A percentile compares a stretch with the other conserved stretches of the same genome.
Conservation (phyloP, 2,797 vertebrate genomes). For the Anabas testudineus region DNA sequence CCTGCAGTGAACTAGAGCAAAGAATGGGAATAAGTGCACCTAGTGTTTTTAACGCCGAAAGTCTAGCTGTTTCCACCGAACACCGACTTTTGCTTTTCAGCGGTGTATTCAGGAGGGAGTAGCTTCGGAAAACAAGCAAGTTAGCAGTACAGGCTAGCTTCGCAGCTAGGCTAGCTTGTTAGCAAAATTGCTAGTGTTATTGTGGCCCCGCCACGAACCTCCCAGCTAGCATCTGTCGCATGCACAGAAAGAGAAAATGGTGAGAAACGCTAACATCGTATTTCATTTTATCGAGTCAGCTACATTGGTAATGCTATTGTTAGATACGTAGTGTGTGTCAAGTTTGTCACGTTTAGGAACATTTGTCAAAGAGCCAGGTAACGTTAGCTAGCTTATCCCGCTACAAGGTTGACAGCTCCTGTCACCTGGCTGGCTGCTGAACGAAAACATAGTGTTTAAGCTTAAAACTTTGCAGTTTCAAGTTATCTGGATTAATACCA, state of each 20-base stretch:
- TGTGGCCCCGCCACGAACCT: slow-evolving; percentile 61
- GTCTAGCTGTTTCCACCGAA: slow-evolving; percentile 44
- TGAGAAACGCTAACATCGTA: slow-evolving; percentile 27
- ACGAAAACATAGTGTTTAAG: not conserved
- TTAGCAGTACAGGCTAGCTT: slow-evolving; percentile 50
- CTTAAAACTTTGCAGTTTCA: not conserved
- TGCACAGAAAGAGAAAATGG: slow-evolving; percentile 69
- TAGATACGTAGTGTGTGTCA: not conserved
- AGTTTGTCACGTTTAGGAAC: not conserved
- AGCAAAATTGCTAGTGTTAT: slow-evolving; percentile 44
- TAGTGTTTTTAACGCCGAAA: slow-evolving; percentile 33
- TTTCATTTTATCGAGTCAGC: rapidly evolving
- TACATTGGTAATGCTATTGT: rapidly evolving
- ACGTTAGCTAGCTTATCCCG: slow-evolving; percentile 7
- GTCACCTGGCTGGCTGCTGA: slow-evolving; percentile 41
- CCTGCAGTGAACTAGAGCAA: slow-evolving; percentile 12
- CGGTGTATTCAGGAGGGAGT: slow-evolving; percentile 42
- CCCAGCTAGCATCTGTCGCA: slow-evolving; percentile 50
- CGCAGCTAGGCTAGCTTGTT: slow-evolving; percentile 49
- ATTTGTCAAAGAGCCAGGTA: slow-evolving; percentile 4
- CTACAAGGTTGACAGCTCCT: slow-evolving; percentile 37
- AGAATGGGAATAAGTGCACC: slow-evolving; percentile 70
- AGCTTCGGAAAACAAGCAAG: slow-evolving; percentile 47
- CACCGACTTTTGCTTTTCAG: slow-evolving; percentile 52
- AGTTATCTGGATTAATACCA: not conserved